A percentile compares a stretch with the other conserved stretches of the same genome.
Evolutionary conservation across 2,888 invertebrate genomes (phyloP).

Genomic region (Coenonympha arcania): DNA sequence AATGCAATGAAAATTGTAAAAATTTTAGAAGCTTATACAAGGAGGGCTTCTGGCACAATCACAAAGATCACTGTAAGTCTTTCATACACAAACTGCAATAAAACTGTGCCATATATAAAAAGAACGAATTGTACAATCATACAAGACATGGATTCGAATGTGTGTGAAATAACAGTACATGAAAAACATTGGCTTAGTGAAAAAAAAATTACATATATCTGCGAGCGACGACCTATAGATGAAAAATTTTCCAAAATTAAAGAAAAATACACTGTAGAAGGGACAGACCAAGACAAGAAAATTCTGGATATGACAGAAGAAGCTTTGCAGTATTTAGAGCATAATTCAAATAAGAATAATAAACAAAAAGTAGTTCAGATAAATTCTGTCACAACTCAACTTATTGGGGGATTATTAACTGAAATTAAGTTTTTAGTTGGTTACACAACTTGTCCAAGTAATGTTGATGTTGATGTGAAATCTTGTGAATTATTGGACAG

Average conservation of each 20-base stretch:
- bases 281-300: conserved; percentile 37
- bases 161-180: conserved; percentile 49
- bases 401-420: conserved; percentile 72
- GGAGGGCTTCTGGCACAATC: conserved; percentile 42
- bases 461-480: conserved; percentile 34
- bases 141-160: conserved; percentile 40
- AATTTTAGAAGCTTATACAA: conserved; percentile 45
- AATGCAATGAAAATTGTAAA: conserved; percentile 45
- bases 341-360: conserved; percentile 45
- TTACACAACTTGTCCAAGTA: conserved; percentile 68
- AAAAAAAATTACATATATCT: conserved; percentile 43
- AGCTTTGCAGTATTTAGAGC: conserved; percentile 54
- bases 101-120: conserved; percentile 34
- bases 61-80: conserved; percentile 46
- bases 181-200: conserved; percentile 46
- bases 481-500: conserved; percentile 44
- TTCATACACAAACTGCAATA: conserved; percentile 48
- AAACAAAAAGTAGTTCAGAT: conserved; percentile 57
- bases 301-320: conserved; percentile 48
- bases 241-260: conserved; percentile 37
- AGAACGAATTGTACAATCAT: conserved; percentile 43
- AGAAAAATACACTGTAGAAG: conserved; percentile 23
- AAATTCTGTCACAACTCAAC: conserved; percentile 59
- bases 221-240: conserved; percentile 42
- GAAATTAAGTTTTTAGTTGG: conserved; percentile 75